Conservation (phyloP, 2,797 vertebrate genomes). For the Naso thynnoides region DNA sequence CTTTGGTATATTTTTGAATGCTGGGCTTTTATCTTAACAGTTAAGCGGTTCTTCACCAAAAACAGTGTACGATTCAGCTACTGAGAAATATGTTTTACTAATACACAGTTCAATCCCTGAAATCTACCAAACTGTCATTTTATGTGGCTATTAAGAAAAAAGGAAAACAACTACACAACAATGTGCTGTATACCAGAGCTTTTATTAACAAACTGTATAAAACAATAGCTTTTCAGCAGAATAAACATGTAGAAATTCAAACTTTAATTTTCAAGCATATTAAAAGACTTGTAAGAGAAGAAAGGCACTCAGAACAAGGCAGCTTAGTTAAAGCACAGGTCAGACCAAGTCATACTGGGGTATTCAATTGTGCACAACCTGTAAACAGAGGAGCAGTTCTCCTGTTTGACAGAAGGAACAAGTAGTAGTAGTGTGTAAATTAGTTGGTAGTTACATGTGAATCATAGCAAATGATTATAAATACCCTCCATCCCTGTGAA, state of each 20-base stretch:
- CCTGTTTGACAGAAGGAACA: background rate
- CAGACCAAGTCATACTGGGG: slow-evolving; percentile 46
- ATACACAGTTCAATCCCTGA: background rate
- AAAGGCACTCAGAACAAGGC: slow-evolving; percentile 33
- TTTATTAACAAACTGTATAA: slow-evolving; percentile 78
- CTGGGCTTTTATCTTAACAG: background rate
- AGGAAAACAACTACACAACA: background rate
- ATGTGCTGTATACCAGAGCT: slow-evolving; percentile 26
- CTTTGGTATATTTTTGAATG: background rate
- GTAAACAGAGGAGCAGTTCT: background rate
- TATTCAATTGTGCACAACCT: slow-evolving; percentile 4
- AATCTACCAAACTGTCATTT: background rate
- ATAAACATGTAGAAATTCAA: slow-evolving; percentile 27
- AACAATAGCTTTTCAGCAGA: too few species aligned
- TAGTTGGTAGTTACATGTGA: background rate
- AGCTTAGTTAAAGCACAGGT: slow-evolving; percentile 36
- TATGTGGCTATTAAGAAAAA: background rate
- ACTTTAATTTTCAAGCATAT: slow-evolving; percentile 47
- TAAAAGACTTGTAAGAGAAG: slow-evolving; percentile 56
- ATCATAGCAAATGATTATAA: background rate
- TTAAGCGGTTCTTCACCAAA: background rate
- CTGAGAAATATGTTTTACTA: background rate
- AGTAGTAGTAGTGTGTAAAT: background rate
- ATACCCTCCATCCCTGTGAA: background rate
- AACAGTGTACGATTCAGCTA: too few species aligned